Evolutionary conservation across 2,797 vertebrate genomes (phyloP), one percentile per base, ranked within the genome.

Genomic region (Rhinella marina): DNA sequence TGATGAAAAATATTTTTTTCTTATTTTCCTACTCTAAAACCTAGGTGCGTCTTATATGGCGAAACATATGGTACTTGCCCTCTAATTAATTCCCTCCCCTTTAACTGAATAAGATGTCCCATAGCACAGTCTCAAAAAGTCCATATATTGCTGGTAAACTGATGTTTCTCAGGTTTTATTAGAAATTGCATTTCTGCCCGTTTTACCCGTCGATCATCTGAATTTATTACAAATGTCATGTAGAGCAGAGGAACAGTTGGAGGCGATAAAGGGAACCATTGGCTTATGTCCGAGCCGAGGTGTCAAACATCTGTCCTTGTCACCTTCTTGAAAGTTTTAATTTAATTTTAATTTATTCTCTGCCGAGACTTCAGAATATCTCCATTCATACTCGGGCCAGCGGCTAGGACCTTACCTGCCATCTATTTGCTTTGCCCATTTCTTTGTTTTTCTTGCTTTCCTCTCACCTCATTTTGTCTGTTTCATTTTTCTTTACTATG

Each of bases 401-500:
- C 10, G 6, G 6, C 68, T 56, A n/a, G 41, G 19, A 25, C 68
- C 23, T 72, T 27, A 87, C 86, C 79, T 75, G 79, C 79, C 64
- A 19, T 76, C 57, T 77, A 54, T 64, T 50, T 64, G 57, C 72
- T 48, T 85, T 83, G 81, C 66, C 81, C 68, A 17, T 83, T 83
- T 50, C 81, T 56, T 83, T 62, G 83, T 85, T 88, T 57, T 62
- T 87, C 27, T 90, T 80, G 81, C 88, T 90, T 90, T 41, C 54
- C 62, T 90, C 84, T 88, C 48, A 84, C 76, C 75, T 85, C 80
- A 77, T 50, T 62, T 89, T 84, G 85, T 84, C 82, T 87, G 88
- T 90, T 66, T 91, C 50, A 85, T 79, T 86, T 78, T 82, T 87
- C 89, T 70, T 76, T 88, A 14, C 87, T 88, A 81, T 27, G 86